Conservation (phyloP, 2,888 invertebrate genomes). For the Dorcus hopei region DNA sequence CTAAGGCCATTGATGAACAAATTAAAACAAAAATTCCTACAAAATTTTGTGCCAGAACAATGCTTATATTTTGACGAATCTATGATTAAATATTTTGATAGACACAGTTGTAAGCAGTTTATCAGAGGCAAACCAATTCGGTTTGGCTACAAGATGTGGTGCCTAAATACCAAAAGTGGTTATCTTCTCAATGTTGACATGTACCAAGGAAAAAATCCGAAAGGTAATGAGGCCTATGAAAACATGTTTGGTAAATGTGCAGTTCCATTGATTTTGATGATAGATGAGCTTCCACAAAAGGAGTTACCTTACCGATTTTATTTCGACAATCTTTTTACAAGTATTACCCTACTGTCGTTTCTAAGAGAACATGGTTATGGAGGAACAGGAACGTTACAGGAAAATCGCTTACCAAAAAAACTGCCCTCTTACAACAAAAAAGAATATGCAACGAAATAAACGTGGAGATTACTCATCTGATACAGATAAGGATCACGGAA, state of each 20-base stretch:
- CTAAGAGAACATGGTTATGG: slow-evolving; percentile 22
- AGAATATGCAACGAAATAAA: slow-evolving; percentile 13
- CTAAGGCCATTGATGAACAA: slow-evolving; percentile 20
- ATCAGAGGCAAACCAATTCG: slow-evolving; percentile 36
- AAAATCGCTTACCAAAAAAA: slow-evolving; percentile 27
- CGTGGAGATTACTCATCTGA: slow-evolving; percentile 13
- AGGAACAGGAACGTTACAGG: slow-evolving; percentile 28
- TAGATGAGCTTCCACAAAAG: slow-evolving; percentile 18
- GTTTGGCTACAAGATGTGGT: slow-evolving; percentile 38
- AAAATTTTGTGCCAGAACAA: slow-evolving; percentile 20
- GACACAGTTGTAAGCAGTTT: slow-evolving; percentile 35
- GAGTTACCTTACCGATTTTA: slow-evolving; percentile 16
- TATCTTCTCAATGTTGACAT: slow-evolving; percentile 31
- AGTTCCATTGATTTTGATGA: slow-evolving; percentile 19
- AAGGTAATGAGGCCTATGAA: slow-evolving; percentile 6
- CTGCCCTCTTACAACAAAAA: slow-evolving; percentile 23
- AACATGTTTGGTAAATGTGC: slow-evolving; percentile 14
- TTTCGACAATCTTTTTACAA: slow-evolving; percentile 25
- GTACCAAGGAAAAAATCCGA: slow-evolving; percentile 19
- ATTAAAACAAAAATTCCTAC: slow-evolving; percentile 12
- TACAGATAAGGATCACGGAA: slow-evolving; percentile 17
- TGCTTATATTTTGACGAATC: slow-evolving; percentile 30
- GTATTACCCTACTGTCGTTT: slow-evolving; percentile 9
- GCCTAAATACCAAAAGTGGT: slow-evolving; percentile 29
- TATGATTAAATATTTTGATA: slow-evolving; percentile 34